Conservation (phyloP, 2,888 invertebrate species). For the Terebella lapidaria region DNA sequence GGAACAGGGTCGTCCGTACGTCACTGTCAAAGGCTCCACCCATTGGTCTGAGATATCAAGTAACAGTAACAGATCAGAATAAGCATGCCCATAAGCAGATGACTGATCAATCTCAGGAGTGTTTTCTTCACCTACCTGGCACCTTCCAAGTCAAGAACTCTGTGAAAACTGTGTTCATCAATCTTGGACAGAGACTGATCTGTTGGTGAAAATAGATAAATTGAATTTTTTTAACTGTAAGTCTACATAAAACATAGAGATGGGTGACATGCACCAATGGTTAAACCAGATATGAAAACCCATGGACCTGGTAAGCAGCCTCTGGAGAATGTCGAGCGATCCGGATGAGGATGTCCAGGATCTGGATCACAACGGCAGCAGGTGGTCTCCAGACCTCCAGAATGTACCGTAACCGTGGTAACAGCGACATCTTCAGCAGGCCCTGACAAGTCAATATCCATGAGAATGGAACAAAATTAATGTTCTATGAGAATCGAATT, state of each 20-base stretch:
- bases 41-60: too few relatives aligned
- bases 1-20: conserved; percentile 66
- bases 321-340: conserved; percentile 72
- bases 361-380: conserved; percentile 68
- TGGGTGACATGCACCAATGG: too few relatives aligned
- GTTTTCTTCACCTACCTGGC: neutral
- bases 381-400: conserved; percentile 67
- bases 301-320: conserved; percentile 58
- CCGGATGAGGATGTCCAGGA: conserved; percentile 74
- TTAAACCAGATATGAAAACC: too few relatives aligned
- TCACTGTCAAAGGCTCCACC: conserved; percentile 21
- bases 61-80: too few relatives aligned
- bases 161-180: conserved; percentile 2
- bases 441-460: too few relatives aligned
- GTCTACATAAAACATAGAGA: too few relatives aligned
- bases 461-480: too few relatives aligned
- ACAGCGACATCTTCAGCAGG: conserved; percentile 59
- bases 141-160: neutral
- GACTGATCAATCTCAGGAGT: too few relatives aligned
- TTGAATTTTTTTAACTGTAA: neutral
- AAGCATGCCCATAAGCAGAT: too few relatives aligned
- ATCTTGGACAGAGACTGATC: conserved; percentile 1
- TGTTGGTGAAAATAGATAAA: neutral
- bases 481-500: too few relatives aligned
- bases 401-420: conserved; percentile 74